A percentile compares a stretch with the other conserved stretches of the same genome.
Evolutionary conservation across 2,888 invertebrate species (phyloP).

Genomic region (Melipona bicolor): DNA sequence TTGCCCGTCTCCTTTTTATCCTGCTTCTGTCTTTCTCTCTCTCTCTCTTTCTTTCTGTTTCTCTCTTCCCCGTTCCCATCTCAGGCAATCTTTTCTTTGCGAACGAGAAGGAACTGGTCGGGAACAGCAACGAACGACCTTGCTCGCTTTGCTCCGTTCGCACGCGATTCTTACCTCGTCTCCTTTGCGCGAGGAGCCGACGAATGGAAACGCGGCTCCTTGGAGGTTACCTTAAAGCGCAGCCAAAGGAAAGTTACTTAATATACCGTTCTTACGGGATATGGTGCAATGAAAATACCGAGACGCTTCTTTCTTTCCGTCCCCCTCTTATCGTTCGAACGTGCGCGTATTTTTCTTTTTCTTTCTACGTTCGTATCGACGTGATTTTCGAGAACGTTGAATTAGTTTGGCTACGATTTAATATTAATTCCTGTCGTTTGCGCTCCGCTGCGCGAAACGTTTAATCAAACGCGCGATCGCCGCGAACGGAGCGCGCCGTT

Average conservation of each 20-base stretch:
- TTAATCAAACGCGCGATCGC: too few species aligned
- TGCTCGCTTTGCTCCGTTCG: neutral
- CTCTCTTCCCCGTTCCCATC: slow-evolving; percentile 4
- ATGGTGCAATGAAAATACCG: slow-evolving; percentile 48
- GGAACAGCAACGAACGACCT: slow-evolving; percentile 4
- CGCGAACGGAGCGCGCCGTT: too few species aligned
- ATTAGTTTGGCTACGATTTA: too few species aligned
- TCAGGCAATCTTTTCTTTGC: neutral
- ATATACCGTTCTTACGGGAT: slow-evolving; percentile 37
- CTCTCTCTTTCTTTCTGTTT: neutral
- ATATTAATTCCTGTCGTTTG: too few species aligned
- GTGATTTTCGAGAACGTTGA: too few species aligned
- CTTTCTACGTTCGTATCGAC: neutral
- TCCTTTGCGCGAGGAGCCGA: neutral
- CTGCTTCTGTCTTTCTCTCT: slow-evolving; percentile 9
- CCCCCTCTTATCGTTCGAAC: neutral
- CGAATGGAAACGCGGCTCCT: slow-evolving; percentile 16
- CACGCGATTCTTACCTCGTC: slow-evolving; percentile 1
- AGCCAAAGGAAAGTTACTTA: slow-evolving; percentile 41
- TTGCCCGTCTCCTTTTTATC: neutral
- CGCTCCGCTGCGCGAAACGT: too few species aligned
- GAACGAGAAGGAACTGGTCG: slow-evolving; percentile 4
- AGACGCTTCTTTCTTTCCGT: slow-evolving; percentile 10
- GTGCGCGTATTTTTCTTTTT: neutral
- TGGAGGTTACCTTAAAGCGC: slow-evolving; percentile 31